Evolutionary conservation across 2,797 vertebrate species (phyloP), one percentile per base, ranked within the genome.

Genomic region (Echiichthys vipera): DNA sequence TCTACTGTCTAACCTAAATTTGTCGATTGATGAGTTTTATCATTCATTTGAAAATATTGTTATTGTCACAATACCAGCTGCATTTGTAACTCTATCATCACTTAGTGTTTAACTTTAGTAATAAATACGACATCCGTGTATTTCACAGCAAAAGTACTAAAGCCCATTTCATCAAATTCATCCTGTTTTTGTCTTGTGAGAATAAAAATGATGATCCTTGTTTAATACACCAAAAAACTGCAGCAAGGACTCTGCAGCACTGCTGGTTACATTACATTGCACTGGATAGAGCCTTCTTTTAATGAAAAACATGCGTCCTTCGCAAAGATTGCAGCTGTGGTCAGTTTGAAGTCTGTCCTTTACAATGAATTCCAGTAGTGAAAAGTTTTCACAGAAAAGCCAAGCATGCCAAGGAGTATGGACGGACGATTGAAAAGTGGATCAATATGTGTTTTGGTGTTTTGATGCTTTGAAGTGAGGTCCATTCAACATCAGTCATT

Each of bases 401-500:
- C 2, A 3, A 15, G 13, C 29, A 24, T n/a, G 11, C 1, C 0
- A 2, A 5, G 12, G 25, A n/a, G 3, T 32, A 2, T 15, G 8
- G 9, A 37, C 37, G 36, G n/a, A 22, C 18, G 10, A 7, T 40
- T 5, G 9, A 24, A 55, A 71, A 34, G 42, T 61, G 9, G 11
- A 30, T 61, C 36, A 4, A 18, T 22, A 14, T 71, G 22, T 55
- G 29, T 45, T 42, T 53, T 47, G 49, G 2, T 45, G 34, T 25
- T 56, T 63, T 56, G 27, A 22, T 30, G 64, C 37, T 22, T 53
- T 50, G 4, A 47, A 8, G 15, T 53, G 20, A 51, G 56, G 54
- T 42, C 58, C 10, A 37, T 64, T 58, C 24, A 51, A 20, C 8
- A 27, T 54, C 49, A 66, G 15, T 55, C 13, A 62, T 47, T 20